phyloP scores from a whole-genome alignment of 2,797 vertebrate species.

The Sebastes dallii region DNA sequence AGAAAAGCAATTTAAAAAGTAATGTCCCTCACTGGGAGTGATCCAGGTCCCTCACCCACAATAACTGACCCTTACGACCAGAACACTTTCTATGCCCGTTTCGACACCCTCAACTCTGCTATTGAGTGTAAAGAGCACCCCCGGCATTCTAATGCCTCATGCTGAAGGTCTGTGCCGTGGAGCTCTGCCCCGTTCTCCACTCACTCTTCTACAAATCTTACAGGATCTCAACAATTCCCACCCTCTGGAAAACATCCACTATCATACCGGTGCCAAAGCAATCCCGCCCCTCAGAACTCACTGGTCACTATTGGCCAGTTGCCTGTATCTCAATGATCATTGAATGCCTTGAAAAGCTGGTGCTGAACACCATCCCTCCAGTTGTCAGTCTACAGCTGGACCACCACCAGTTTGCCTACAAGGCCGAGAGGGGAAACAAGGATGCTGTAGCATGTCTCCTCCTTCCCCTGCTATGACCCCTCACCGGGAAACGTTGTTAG shows the following conservation, averaged over 20 bases:
- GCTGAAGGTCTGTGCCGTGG: not conserved
- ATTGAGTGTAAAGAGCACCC: not conserved
- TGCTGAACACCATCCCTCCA: not conserved
- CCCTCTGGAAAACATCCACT: not conserved
- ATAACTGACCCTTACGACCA: not conserved
- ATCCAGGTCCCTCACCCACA: not conserved
- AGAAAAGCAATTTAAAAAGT: not conserved
- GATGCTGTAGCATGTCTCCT: not conserved
- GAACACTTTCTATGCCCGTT: not conserved
- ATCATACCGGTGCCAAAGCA: not conserved
- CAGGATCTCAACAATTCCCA: not conserved
- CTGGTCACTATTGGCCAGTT: not conserved
- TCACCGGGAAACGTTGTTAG: not conserved
- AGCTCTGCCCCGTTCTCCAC: not conserved
- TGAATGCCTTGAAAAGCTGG: not conserved
- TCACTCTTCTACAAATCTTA: not conserved
- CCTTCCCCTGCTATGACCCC: not conserved
- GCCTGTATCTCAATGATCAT: not conserved
- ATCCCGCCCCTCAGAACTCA: not conserved
- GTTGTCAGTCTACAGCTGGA: not conserved
- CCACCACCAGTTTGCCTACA: not conserved
- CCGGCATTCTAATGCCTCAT: no score
- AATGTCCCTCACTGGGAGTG: not conserved
- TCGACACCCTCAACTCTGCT: not conserved
- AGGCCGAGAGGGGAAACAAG: not conserved